Conservation (phyloP, 1,140 invertebrate genomes). For the Belonocnema kinseyi region DNA sequence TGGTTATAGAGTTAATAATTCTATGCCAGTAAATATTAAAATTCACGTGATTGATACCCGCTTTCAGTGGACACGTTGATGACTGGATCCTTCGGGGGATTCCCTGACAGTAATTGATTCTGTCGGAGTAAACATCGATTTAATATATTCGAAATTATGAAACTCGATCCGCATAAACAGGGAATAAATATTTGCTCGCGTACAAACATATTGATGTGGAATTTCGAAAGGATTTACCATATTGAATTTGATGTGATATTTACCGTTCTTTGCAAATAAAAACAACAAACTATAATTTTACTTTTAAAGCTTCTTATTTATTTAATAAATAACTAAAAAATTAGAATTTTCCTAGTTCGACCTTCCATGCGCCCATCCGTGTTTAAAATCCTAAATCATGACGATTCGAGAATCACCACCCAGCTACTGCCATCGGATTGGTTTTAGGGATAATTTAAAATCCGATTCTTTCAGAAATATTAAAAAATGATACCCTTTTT, state of each 20-base stretch:
- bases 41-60: constrained; percentile 59
- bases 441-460: background rate
- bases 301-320: background rate
- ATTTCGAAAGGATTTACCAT: background rate
- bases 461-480: too few species aligned
- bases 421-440: background rate
- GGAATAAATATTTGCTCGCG: constrained; percentile 1
- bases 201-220: constrained; percentile 16
- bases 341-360: too few species aligned
- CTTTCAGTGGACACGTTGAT: constrained; percentile 47
- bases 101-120: constrained; percentile 8
- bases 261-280: background rate
- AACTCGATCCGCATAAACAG: constrained; percentile 18
- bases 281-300: background rate
- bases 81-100: constrained; percentile 36
- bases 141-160: constrained; percentile 27
- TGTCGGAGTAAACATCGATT: constrained; percentile 34
- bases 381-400: too few species aligned
- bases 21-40: constrained; percentile 63
- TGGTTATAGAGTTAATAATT: constrained; percentile 63
- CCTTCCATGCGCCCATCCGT: too few species aligned
- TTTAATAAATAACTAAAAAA: too few species aligned
- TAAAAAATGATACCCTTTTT: background rate
- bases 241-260: background rate
- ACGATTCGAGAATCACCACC: too few species aligned